Conservation (phyloP, 2,113 vertebrate genomes). For the Engraulis encrasicolus region DNA sequence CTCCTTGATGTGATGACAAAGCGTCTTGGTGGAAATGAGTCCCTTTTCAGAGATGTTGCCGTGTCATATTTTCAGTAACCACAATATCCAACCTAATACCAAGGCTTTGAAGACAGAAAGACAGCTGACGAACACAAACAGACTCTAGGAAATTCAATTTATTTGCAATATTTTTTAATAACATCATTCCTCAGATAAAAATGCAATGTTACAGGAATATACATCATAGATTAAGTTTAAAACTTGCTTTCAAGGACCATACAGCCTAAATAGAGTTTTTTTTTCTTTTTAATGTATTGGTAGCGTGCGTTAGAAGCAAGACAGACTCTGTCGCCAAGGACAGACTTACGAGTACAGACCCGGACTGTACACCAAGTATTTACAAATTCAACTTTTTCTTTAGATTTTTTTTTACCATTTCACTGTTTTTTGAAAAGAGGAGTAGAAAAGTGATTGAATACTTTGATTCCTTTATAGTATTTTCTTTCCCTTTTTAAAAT, state of each 20-base stretch:
- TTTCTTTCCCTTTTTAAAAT: conserved; percentile 75
- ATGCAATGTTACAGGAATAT: conserved; percentile 99
- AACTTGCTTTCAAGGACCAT: conserved; percentile 84
- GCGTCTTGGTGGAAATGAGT: background rate
- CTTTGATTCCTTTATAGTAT: conserved; percentile 73
- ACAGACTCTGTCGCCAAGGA: conserved; percentile 90
- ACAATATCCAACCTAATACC: too few relatives aligned
- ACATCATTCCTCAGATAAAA: conserved; percentile 99
- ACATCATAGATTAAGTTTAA: conserved; percentile 89
- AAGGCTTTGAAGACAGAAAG: too few relatives aligned
- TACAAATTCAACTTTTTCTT: conserved; percentile 81
- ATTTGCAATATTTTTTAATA: conserved; percentile 98
- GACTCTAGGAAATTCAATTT: conserved; percentile 87
- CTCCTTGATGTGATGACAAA: too few relatives aligned
- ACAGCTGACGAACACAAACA: conserved; percentile 34
- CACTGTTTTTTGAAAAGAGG: conserved; percentile 77
- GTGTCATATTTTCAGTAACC: too few relatives aligned
- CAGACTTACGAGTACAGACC: conserved; percentile 88
- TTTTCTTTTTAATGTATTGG: conserved; percentile 83
- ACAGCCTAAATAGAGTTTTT: conserved; percentile 84
- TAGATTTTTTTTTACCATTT: conserved; percentile 71
- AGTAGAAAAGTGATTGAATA: conserved; percentile 84
- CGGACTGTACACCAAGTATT: conserved; percentile 93
- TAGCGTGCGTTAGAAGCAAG: conserved; percentile 91
- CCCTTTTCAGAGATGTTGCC: too few relatives aligned